Evolutionary conservation across 2,888 invertebrate species (phyloP).

Genomic region (Lobophora halterata): DNA sequence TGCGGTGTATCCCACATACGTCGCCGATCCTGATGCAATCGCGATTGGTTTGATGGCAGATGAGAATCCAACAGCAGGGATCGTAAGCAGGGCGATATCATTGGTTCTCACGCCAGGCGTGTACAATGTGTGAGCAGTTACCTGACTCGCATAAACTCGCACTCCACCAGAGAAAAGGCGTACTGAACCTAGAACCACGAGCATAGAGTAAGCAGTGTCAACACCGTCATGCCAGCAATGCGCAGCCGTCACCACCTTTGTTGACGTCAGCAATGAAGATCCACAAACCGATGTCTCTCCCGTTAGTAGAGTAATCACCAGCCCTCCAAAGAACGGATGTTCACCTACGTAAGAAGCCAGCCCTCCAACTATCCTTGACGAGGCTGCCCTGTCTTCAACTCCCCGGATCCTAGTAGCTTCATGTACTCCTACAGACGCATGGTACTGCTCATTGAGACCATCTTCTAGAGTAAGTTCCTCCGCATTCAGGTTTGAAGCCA

Average conservation of each 20-base stretch:
- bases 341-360: constrained; percentile 21
- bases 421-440: constrained; percentile 40
- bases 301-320: constrained; percentile 39
- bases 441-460: constrained; percentile 33
- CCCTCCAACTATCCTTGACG: constrained; percentile 39
- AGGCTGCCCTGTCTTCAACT: constrained; percentile 5
- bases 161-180: constrained; percentile 41
- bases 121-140: constrained; percentile 38
- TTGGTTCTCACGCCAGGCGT: constrained; percentile 26
- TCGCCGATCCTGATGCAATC: constrained; percentile 30
- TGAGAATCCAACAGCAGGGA: constrained; percentile 16
- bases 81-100: constrained; percentile 44
- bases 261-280: constrained; percentile 47
- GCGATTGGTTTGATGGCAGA: constrained; percentile 36
- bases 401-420: constrained; percentile 37
- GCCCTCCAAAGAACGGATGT: constrained; percentile 38
- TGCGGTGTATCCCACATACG: constrained; percentile 31
- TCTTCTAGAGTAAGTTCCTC: not conserved
- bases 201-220: constrained; percentile 34
- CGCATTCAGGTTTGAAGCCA: constrained; percentile 10
- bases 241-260: constrained; percentile 43
- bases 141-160: constrained; percentile 33
- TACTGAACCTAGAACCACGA: constrained; percentile 40
- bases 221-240: constrained; percentile 47
- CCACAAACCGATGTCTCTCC: constrained; percentile 46